A percentile compares a stretch with the other conserved stretches of the same genome.
Conservation (phyloP, 2,113 vertebrate genomes). For the Lynx canadensis region DNA sequence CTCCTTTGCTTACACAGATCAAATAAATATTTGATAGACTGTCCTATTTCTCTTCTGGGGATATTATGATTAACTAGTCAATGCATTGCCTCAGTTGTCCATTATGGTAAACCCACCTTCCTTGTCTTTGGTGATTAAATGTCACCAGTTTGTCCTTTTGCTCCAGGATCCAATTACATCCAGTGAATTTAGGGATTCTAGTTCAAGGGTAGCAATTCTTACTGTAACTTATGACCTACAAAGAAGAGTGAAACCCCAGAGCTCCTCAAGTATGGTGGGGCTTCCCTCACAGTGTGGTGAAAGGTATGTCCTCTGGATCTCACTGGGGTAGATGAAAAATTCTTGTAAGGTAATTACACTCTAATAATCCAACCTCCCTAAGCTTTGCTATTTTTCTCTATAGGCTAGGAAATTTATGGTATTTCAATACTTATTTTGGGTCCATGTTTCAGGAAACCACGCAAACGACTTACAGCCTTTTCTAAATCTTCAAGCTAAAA, state of each 20-base stretch:
- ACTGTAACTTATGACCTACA: neutral
- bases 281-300: neutral
- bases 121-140: neutral
- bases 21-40: neutral
- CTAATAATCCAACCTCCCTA: neutral
- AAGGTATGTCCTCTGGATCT: neutral
- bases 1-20: neutral
- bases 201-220: neutral
- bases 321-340: rapidly evolving
- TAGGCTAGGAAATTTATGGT: neutral
- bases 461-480: neutral
- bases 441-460: neutral
- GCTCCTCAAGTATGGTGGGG: neutral
- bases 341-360: neutral
- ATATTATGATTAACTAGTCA: neutral
- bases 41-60: neutral
- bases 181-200: neutral
- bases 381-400: neutral
- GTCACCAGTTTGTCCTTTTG: neutral
- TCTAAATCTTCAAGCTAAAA: neutral
- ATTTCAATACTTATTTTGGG: neutral
- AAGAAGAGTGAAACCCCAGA: neutral
- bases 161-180: neutral
- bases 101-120: neutral
- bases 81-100: neutral